These are phyloP conservation scores for Gerris lacustris DNA, from an alignment of 2,888 invertebrate species.

Conservation along the genomic window DNA sequence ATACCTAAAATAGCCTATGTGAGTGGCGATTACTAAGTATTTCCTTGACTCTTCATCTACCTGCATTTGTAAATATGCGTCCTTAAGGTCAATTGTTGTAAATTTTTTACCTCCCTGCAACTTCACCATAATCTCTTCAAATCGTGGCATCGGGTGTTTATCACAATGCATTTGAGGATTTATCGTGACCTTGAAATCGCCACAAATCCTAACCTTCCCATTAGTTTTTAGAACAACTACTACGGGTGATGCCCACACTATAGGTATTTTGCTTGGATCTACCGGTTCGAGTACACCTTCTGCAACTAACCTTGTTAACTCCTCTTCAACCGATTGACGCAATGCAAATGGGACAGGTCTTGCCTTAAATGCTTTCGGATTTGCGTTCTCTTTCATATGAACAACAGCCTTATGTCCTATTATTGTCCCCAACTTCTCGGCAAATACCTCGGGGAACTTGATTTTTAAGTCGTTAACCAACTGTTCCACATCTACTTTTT, in stretches of 20 bases:
- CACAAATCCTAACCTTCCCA: constrained; percentile 28
- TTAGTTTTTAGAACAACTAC: constrained; percentile 27
- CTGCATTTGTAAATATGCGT: not conserved
- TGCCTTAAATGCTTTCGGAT: constrained; percentile 18
- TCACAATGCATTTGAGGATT: constrained; percentile 4
- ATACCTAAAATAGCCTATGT: constrained; percentile 11
- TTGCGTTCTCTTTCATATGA: constrained; percentile 11
- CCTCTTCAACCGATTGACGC: constrained; percentile 25
- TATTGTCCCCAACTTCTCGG: no score
- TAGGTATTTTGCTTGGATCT: constrained; percentile 23
- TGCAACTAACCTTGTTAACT: constrained; percentile 26
- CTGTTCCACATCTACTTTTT: no score
- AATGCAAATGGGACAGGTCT: constrained; percentile 23
- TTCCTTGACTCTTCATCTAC: not conserved
- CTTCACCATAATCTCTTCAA: constrained; percentile 10
- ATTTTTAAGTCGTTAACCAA: no score
- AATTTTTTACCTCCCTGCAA: constrained; percentile 10
- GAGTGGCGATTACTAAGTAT: constrained; percentile 1
- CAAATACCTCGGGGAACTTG: no score
- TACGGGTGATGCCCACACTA: constrained; percentile 29
- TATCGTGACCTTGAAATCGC: constrained; percentile 2
- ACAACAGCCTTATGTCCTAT: constrained; percentile 7
- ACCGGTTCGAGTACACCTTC: constrained; percentile 27
- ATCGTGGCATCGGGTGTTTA: constrained; percentile 3
- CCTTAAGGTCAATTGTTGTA: no score